Evolutionary conservation across 2,113 vertebrate species (phyloP).

Genomic region (Pomatorhinus ruficollis): DNA sequence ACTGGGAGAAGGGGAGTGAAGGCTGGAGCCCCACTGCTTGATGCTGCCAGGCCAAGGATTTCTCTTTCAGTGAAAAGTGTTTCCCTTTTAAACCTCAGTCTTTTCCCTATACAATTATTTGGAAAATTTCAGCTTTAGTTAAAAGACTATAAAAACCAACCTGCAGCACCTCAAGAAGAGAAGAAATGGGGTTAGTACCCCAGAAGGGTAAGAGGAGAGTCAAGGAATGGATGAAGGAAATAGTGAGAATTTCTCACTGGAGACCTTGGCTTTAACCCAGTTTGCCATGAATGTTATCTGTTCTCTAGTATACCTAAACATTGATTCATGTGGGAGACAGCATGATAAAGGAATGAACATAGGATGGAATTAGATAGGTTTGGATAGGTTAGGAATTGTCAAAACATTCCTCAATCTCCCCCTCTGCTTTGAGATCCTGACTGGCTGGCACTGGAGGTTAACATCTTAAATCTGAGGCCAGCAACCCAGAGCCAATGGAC

Average conservation of each 20-base stretch:
- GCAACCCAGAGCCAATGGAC: not conserved
- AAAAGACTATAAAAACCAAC: not conserved
- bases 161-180: not conserved
- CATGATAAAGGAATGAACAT: not conserved
- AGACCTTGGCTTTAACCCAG: not conserved
- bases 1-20: not conserved
- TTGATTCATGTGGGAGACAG: not conserved
- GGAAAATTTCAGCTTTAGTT: not conserved
- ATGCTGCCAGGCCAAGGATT: not conserved
- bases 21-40: not conserved
- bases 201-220: not conserved
- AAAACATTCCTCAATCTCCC: not conserved
- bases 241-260: not conserved
- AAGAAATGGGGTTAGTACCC: not conserved
- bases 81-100: not conserved
- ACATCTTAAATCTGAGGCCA: not conserved
- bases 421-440: not conserved
- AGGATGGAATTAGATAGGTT: not conserved
- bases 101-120: not conserved
- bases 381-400: not conserved
- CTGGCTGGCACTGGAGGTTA: not conserved
- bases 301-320: not conserved
- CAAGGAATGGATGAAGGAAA: not conserved
- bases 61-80: not conserved
- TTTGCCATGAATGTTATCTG: not conserved